Evolutionary conservation across 2,113 vertebrate genomes (phyloP).

Genomic region (Spilogale gracilis): DNA sequence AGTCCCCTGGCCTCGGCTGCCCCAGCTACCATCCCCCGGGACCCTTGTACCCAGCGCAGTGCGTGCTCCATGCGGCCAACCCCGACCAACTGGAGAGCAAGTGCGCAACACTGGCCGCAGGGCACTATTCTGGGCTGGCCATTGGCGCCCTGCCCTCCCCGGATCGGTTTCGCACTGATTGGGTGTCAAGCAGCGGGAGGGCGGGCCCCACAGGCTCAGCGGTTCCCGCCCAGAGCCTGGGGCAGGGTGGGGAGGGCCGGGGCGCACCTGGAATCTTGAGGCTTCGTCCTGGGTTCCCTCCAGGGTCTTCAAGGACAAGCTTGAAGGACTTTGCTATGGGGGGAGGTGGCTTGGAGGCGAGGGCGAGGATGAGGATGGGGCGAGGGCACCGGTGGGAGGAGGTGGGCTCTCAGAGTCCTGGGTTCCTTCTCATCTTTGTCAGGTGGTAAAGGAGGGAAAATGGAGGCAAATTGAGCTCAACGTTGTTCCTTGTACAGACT

Average conservation of each 20-base stretch:
- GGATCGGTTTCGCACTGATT: slow-evolving; percentile 75
- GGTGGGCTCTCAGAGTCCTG: neutral
- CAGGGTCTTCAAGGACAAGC: neutral
- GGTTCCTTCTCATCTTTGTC: neutral
- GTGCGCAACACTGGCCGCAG: neutral
- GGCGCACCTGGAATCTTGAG: neutral
- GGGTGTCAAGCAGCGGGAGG: slow-evolving; percentile 47
- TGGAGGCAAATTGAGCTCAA: neutral
- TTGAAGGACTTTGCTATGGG: neutral
- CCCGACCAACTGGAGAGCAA: neutral
- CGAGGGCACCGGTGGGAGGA: neutral
- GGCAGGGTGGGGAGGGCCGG: neutral
- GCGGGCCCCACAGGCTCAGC: neutral
- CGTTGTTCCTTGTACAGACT: neutral
- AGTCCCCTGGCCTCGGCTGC: neutral
- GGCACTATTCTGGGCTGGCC: slow-evolving; percentile 78
- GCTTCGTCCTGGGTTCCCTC: neutral
- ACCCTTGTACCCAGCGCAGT: slow-evolving; percentile 54
- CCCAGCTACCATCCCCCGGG: neutral
- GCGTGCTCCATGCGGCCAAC: slow-evolving; percentile 55
- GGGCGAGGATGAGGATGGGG: neutral
- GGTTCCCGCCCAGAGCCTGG: neutral
- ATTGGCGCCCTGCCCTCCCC: slow-evolving; percentile 28
- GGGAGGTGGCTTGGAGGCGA: neutral
- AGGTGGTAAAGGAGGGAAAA: neutral